A percentile compares a stretch with the other conserved stretches of the same genome.
Conservation (phyloP, 2,113 vertebrate species). For the Zapus hudsonius region DNA sequence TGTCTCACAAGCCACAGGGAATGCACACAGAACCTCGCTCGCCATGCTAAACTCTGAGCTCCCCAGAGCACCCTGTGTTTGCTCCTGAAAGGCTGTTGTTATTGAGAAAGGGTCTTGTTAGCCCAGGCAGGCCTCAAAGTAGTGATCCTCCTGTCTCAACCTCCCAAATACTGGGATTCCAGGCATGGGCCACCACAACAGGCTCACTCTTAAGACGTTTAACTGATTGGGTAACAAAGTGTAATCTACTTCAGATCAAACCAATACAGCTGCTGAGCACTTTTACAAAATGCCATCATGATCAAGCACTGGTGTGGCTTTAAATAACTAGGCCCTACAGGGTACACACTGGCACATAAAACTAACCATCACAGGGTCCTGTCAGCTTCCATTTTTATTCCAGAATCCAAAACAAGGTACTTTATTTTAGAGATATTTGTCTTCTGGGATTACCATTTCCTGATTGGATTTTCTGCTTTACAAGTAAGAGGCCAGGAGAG, state of each 20-base stretch:
- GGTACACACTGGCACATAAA: neutral
- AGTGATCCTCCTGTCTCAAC: neutral
- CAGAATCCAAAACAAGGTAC: neutral
- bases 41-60: neutral
- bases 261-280: neutral
- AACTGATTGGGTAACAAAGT: neutral
- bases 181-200: neutral
- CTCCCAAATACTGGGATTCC: neutral
- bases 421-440: constrained; percentile 19
- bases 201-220: neutral
- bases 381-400: neutral
- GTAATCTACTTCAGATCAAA: neutral
- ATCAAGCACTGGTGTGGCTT: neutral
- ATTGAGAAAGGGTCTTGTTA: neutral
- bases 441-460: neutral
- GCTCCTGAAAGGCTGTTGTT: neutral
- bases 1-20: too few relatives aligned
- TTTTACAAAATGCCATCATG: neutral
- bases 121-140: neutral
- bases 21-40: too few relatives aligned
- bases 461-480: neutral
- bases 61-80: neutral
- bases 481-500: neutral
- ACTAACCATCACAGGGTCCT: neutral
- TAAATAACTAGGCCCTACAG: neutral